Conservation (phyloP, 2,888 invertebrate species). For the Ornithoptera alexandrae region DNA sequence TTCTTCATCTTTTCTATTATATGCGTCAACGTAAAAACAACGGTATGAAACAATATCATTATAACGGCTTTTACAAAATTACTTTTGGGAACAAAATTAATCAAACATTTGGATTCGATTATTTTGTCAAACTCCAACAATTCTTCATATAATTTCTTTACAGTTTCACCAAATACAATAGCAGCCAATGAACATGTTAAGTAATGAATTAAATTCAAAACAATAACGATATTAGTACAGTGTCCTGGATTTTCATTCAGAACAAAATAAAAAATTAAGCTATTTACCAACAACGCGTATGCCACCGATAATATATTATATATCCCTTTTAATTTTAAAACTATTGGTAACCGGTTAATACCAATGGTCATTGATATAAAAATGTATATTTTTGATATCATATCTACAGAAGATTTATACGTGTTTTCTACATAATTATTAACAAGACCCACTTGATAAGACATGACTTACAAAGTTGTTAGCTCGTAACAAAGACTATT, state of each 20-base stretch:
- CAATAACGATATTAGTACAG: background rate
- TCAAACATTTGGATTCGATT: conserved; percentile 24
- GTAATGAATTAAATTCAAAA: conserved; percentile 26
- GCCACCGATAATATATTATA: conserved; percentile 15
- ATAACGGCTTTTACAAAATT: conserved; percentile 9
- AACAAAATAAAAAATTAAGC: conserved; percentile 6
- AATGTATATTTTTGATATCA: conserved; percentile 32
- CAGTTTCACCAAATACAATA: conserved; percentile 25
- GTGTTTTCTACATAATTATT: conserved; percentile 32
- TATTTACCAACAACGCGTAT: conserved; percentile 19
- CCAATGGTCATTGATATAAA: conserved; percentile 30
- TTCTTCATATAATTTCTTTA: conserved; percentile 33
- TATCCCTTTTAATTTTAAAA: conserved; percentile 27
- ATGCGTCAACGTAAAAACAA: background rate
- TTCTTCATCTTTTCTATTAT: background rate
- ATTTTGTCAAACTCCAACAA: conserved; percentile 35
- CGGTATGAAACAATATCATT: background rate
- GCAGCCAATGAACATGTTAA: conserved; percentile 28
- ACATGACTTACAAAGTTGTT: conserved; percentile 23
- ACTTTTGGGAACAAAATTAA: conserved; percentile 9
- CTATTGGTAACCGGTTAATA: conserved; percentile 32
- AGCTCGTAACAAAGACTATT: background rate
- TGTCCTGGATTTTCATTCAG: background rate
- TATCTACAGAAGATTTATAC: conserved; percentile 26
- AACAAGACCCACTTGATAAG: conserved; percentile 24